Conservation (phyloP, 2,888 invertebrate species). For the Callyntrura sp. region DNA sequence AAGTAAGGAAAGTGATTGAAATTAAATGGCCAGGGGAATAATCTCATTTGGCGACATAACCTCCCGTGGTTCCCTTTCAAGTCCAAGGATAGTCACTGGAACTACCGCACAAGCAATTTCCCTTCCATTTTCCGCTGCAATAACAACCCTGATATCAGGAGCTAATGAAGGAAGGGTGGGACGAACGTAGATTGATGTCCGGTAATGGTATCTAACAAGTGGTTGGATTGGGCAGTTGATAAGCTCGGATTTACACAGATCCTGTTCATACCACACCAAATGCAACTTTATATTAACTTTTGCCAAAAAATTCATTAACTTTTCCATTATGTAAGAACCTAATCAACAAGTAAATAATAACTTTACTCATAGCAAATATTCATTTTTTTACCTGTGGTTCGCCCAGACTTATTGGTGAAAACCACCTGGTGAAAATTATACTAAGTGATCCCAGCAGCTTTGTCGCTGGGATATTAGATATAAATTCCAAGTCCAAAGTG, state of each 20-base stretch:
- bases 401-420: slow-evolving; percentile 62
- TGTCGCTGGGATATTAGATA: slow-evolving; percentile 43
- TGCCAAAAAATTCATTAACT: not conserved
- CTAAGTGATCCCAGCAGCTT: slow-evolving; percentile 65
- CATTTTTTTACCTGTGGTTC: slow-evolving; percentile 71
- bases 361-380: not conserved
- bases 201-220: slow-evolving; percentile 62
- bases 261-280: slow-evolving; percentile 55
- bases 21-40: slow-evolving; percentile 13
- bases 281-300: slow-evolving; percentile 4
- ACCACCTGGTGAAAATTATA: slow-evolving; percentile 57
- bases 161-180: slow-evolving; percentile 55
- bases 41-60: not conserved
- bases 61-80: slow-evolving; percentile 21
- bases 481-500: slow-evolving; percentile 77
- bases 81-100: slow-evolving; percentile 74
- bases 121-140: slow-evolving; percentile 58
- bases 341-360: too few relatives aligned
- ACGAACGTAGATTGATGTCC: slow-evolving; percentile 65
- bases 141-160: slow-evolving; percentile 71
- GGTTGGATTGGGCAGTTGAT: slow-evolving; percentile 75
- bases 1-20: not conserved
- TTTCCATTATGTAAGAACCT: not conserved
- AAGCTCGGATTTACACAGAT: slow-evolving; percentile 71
- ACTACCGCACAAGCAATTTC: slow-evolving; percentile 78